A percentile compares a stretch with the other conserved stretches of the same genome.
Evolutionary conservation across 2,113 vertebrate genomes (phyloP).

Genomic region (Nyctereutes procyonoides): DNA sequence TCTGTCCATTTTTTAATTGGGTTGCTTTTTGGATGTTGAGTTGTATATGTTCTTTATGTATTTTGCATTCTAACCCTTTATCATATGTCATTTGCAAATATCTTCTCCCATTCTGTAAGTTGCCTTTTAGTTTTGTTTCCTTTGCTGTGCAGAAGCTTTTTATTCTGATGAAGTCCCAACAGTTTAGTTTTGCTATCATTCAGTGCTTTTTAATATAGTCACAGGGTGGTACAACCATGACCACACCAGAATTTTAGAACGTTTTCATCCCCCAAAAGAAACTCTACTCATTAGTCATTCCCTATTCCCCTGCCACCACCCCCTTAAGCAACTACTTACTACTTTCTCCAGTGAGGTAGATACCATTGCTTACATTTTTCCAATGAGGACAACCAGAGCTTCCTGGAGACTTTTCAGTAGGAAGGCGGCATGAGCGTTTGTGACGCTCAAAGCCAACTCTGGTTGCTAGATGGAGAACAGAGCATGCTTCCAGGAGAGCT

Average conservation of each 20-base stretch:
- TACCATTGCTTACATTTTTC: rapidly evolving
- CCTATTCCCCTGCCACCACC: rapidly evolving
- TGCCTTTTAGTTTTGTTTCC: too few relatives aligned
- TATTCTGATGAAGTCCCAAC: too few relatives aligned
- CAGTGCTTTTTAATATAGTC: not conserved
- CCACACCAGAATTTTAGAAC: not conserved
- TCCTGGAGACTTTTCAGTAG: not conserved
- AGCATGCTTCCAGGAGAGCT: not conserved
- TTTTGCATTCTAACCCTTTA: too few relatives aligned
- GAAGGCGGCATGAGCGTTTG: not conserved
- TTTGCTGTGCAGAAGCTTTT: too few relatives aligned
- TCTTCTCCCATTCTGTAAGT: too few relatives aligned
- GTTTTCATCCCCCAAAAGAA: not conserved
- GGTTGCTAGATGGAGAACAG: not conserved
- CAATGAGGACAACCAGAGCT: not conserved
- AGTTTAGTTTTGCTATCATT: not conserved
- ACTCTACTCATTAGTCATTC: not conserved
- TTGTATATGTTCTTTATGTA: too few relatives aligned
- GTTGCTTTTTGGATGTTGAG: too few relatives aligned
- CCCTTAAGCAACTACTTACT: not conserved
- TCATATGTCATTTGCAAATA: too few relatives aligned
- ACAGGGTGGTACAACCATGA: not conserved
- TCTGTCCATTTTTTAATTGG: too few relatives aligned
- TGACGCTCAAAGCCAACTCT: rapidly evolving
- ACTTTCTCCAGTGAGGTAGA: not conserved